Evolutionary conservation across 2,797 vertebrate genomes (phyloP).

Genomic region (Neosilurus hyrtlii): DNA sequence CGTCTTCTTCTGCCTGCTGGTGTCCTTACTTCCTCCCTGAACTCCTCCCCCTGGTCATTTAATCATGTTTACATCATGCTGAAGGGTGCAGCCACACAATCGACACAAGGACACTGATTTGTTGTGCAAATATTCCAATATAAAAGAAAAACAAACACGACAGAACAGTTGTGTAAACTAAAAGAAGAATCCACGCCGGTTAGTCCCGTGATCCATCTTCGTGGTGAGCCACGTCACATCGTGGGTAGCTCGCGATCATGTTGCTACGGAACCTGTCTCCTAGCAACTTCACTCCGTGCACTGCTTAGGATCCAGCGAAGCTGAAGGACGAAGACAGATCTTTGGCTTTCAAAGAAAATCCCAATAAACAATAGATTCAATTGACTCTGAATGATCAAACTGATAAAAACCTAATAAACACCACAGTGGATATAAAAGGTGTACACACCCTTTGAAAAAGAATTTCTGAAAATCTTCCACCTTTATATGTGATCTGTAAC

Average conservation of each 20-base stretch:
- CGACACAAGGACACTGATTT: constrained; percentile 33
- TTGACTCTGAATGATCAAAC: background rate
- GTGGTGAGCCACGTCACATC: constrained; percentile 26
- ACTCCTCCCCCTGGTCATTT: constrained; percentile 9
- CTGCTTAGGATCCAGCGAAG: constrained; percentile 73
- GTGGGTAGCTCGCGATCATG: constrained; percentile 24
- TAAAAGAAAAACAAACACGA: constrained; percentile 21
- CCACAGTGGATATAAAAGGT: background rate
- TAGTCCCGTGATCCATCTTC: constrained; percentile 5
- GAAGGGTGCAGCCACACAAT: constrained; percentile 2
- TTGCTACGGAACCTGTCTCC: constrained; percentile 75
- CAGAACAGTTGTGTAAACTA: constrained; percentile 47
- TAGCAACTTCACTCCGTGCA: constrained; percentile 70
- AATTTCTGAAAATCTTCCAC: too few relatives aligned
- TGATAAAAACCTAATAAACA: background rate
- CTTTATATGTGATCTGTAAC: too few relatives aligned
- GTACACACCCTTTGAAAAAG: too few relatives aligned
- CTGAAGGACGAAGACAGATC: constrained; percentile 54
- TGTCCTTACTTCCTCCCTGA: constrained; percentile 44
- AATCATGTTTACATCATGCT: constrained; percentile 12
- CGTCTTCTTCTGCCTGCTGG: too few relatives aligned
- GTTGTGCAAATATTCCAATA: constrained; percentile 52
- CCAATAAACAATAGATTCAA: constrained; percentile 17
- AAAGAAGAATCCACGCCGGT: constrained; percentile 26
- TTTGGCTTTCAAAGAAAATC: constrained; percentile 39